Evolutionary conservation across 2,888 invertebrate species (phyloP), one percentile per base, ranked within the genome.

Genomic region (Drosophila kanekoi): DNA sequence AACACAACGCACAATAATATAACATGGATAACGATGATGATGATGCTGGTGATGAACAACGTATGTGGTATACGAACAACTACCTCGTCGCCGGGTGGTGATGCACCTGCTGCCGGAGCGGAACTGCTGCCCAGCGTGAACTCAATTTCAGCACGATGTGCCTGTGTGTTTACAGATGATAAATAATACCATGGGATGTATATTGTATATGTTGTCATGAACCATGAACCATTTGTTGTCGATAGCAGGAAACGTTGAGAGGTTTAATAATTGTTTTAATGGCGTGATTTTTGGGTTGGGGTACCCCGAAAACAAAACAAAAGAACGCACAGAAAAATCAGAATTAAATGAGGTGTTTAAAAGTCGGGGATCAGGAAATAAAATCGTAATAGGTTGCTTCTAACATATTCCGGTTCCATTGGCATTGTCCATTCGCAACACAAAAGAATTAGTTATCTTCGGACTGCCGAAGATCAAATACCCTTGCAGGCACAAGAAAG

Each of bases 71-170:
- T 41, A 54, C 67, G 72, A 91, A 85, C 91, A 91, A 85, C 91
- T 95, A 97, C 97, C 97, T 97, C 96, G 93, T 97, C 96, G 93
- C 80, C 77, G 74, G 95, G 95, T 83, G 77, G 62, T 73, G 87
- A 77, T 81, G 82, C 51, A 38, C 51, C 20, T 23, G 38, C 18
- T 43, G 20, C 51, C 38, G 52, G 68, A 33, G 80, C 82, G 70
- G 86, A 78, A 78, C 87, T 91, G 83, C 86, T 88, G 94, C 97
- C 97, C 94, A 96, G 96, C 93, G 95, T 96, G 93, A 96, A 96
- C 94, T 97, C 97, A 94, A 97, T 96, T 95, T 97, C 97, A 93
- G 96, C 95, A 92, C 97, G 96, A 94, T 96, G 96, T 94, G 94
- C 97, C 97, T 97, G 72, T 66, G 54, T 59, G 16, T 64, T 74